A percentile compares a stretch with the other conserved stretches of the same genome.
Conservation (phyloP, 2,888 invertebrate genomes). For the Conomelus anceps region DNA sequence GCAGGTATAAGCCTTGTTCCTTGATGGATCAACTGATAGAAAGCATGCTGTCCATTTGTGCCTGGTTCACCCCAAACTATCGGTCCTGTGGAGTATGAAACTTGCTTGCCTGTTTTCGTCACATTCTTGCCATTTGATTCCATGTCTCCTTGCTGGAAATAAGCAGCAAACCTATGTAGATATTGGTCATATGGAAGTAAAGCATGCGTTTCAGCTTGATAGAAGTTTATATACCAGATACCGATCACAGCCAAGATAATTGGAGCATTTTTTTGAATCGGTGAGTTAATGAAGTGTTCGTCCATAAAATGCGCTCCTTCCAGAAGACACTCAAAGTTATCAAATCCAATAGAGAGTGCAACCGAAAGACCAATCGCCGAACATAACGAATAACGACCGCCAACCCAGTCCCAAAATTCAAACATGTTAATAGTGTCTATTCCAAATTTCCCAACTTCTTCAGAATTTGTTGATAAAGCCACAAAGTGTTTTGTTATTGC, state of each 20-base stretch:
- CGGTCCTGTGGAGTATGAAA: slow-evolving; percentile 62
- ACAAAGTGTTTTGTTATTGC: slow-evolving; percentile 97
- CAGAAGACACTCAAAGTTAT: slow-evolving; percentile 86
- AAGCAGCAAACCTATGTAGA: slow-evolving; percentile 96
- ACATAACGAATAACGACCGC: slow-evolving; percentile 95
- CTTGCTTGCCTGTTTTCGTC: slow-evolving; percentile 58
- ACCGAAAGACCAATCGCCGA: slow-evolving; percentile 98
- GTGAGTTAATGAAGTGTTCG: slow-evolving; percentile 80
- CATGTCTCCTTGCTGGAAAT: slow-evolving; percentile 99
- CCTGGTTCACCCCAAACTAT: slow-evolving; percentile 98
- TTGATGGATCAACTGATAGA: slow-evolving; percentile 98
- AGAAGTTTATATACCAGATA: slow-evolving; percentile 92
- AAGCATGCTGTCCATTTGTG: slow-evolving; percentile 99
- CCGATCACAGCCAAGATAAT: slow-evolving; percentile 88
- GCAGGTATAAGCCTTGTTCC: slow-evolving; percentile 86
- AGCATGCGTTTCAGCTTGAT: slow-evolving; percentile 91
- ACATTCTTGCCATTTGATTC: slow-evolving; percentile 98
- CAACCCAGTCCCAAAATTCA: slow-evolving; percentile 99
- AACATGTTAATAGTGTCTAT: slow-evolving; percentile 98
- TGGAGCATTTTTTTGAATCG: slow-evolving; percentile 87
- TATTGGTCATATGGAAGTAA: slow-evolving; percentile 98
- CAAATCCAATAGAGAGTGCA: slow-evolving; percentile 84
- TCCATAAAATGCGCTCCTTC: slow-evolving; percentile 92
- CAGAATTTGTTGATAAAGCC: slow-evolving; percentile 90
- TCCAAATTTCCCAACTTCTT: slow-evolving; percentile 94